A percentile compares a stretch with the other conserved stretches of the same genome.
Conservation (phyloP, 2,888 invertebrate species). For the Ormyrus labotus region DNA sequence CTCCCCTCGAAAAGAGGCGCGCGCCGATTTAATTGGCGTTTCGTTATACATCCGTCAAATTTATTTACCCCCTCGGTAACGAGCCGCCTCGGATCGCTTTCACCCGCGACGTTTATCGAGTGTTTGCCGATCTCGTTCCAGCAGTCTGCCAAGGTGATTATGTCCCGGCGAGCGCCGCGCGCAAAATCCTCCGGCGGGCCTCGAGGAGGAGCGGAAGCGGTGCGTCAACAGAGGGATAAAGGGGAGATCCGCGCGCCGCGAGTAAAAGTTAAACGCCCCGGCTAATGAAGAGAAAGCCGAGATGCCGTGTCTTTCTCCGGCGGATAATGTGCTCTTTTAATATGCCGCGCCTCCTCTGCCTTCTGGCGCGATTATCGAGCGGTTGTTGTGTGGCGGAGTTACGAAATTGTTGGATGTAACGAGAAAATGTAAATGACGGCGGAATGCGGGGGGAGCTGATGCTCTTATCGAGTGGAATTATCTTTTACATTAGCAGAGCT, state of each 20-base stretch:
- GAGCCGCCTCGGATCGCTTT: conserved; percentile 32
- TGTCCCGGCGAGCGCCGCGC: conserved; percentile 60
- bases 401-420: too few relatives aligned
- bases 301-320: neutral
- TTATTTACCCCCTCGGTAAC: conserved; percentile 30
- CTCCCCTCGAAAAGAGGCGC: too few relatives aligned
- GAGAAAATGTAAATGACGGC: too few relatives aligned
- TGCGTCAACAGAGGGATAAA: neutral
- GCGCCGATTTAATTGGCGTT: neutral
- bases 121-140: conserved; percentile 59
- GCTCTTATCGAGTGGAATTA: too few relatives aligned
- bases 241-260: neutral
- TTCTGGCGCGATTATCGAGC: too few relatives aligned
- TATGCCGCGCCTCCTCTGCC: too few relatives aligned
- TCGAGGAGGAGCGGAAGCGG: too few relatives aligned
- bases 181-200: neutral
- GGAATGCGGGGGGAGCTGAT: too few relatives aligned
- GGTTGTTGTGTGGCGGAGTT: too few relatives aligned
- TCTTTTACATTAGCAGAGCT: too few relatives aligned
- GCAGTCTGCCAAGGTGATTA: conserved; percentile 60
- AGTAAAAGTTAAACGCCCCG: neutral
- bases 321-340: too few relatives aligned
- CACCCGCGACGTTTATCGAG: conserved; percentile 49
- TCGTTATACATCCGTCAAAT: conserved; percentile 14
- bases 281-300: neutral